Percentiles rank a stretch among this genome's conserved stretches.
phyloP scores from a whole-genome alignment of 2,888 invertebrate species.

The Conistra vaccinii region DNA sequence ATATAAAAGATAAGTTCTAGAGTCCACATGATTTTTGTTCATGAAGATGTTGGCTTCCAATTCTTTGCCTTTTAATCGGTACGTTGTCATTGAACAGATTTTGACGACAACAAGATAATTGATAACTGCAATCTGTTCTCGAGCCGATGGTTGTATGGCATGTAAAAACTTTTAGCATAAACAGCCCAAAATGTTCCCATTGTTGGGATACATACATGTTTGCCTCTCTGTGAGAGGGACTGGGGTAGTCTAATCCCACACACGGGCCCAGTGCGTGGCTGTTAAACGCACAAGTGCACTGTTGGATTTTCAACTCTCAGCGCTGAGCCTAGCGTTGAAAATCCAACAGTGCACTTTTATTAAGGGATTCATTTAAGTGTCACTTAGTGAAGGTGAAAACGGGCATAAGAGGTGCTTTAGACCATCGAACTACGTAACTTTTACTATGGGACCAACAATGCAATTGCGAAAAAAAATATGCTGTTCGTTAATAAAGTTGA shows the following conservation, averaged over 20 bases:
- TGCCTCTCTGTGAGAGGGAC: background rate
- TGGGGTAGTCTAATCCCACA: background rate
- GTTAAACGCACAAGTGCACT: no score
- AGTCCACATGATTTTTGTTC: background rate
- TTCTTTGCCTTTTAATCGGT: background rate
- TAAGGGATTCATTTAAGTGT: no score
- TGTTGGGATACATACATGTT: background rate
- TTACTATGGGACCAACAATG: no score
- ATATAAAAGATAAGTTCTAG: background rate
- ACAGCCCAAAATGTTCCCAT: background rate
- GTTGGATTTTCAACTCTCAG: no score
- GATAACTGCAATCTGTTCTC: background rate
- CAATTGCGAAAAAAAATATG: no score
- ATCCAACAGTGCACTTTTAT: no score
- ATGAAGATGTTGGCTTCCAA: background rate
- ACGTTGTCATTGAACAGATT: background rate
- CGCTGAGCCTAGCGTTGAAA: no score
- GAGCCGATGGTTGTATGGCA: background rate
- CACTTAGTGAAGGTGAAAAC: no score
- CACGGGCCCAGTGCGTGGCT: background rate
- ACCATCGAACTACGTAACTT: no score
- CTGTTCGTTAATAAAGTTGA: no score
- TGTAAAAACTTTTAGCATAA: background rate
- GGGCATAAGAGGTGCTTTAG: no score
- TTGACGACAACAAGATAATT: background rate